phyloP scores from a whole-genome alignment of 2,797 vertebrate species.

The Aulostomus chinensis region DNA sequence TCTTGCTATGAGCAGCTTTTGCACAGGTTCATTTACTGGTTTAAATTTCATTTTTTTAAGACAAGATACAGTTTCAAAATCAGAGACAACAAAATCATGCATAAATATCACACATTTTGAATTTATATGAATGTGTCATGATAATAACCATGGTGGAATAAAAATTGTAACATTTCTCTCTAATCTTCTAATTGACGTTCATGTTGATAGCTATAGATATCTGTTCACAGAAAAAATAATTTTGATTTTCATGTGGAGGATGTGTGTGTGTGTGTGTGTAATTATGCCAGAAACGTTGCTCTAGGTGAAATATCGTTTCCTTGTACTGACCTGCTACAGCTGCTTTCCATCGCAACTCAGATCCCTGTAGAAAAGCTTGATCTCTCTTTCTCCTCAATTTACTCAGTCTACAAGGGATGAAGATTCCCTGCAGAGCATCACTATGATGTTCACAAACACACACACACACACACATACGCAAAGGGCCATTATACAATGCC shows the following conservation, averaged over 20 bases:
- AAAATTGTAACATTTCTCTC: too few species aligned
- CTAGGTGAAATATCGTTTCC: slow-evolving; percentile 78
- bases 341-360: slow-evolving; percentile 53
- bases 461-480: slow-evolving; percentile 72
- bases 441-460: slow-evolving; percentile 25
- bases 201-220: background rate
- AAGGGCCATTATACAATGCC: slow-evolving; percentile 89
- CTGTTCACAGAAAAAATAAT: too few species aligned
- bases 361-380: slow-evolving; percentile 79
- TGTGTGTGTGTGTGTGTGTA: slow-evolving; percentile 68
- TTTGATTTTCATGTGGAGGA: too few species aligned
- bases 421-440: slow-evolving; percentile 65
- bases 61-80: too few species aligned
- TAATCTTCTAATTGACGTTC: too few species aligned
- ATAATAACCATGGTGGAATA: too few species aligned
- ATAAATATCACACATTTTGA: too few species aligned
- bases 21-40: too few species aligned
- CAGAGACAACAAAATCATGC: too few species aligned
- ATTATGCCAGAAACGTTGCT: slow-evolving; percentile 80
- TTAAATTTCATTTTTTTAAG: too few species aligned
- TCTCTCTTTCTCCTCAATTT: slow-evolving; percentile 81
- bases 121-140: too few species aligned
- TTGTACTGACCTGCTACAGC: slow-evolving; percentile 55
- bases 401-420: slow-evolving; percentile 84
- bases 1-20: too few species aligned